These are phyloP conservation scores for Babyrousa celebensis DNA, from an alignment of 2,797 vertebrate genomes.

Conservation along the genomic window DNA sequence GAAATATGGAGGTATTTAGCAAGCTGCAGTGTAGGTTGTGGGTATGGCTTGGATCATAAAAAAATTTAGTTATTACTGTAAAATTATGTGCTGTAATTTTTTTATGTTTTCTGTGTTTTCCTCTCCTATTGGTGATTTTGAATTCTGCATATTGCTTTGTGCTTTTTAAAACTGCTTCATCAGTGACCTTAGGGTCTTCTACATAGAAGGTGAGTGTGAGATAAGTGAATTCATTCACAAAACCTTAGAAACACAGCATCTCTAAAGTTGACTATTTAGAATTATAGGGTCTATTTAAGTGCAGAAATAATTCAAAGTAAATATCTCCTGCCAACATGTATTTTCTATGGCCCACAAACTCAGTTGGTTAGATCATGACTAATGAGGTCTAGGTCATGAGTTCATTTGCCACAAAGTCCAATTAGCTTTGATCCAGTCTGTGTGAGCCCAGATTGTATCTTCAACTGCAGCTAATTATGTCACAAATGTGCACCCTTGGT, in stretches of 20 bases:
- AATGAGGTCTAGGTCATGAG: slow-evolving; percentile 68
- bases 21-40: no score
- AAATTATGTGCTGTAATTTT: slow-evolving; percentile 18
- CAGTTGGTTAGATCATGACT: slow-evolving; percentile 56
- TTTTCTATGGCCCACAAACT: slow-evolving; percentile 45
- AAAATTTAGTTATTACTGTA: slow-evolving; percentile 2
- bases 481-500: slow-evolving; percentile 4
- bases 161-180: background rate
- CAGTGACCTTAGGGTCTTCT: background rate
- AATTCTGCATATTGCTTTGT: slow-evolving; percentile 22
- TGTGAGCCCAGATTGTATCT: background rate
- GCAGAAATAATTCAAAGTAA: slow-evolving; percentile 57
- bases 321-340: background rate
- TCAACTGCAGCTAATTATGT: background rate
- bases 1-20: background rate
- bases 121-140: background rate
- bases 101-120: background rate
- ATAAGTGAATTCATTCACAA: slow-evolving; percentile 46
- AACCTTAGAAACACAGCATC: slow-evolving; percentile 39
- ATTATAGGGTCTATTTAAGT: slow-evolving; percentile 21
- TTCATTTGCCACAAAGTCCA: slow-evolving; percentile 68
- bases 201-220: background rate
- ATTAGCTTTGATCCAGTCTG: slow-evolving; percentile 63
- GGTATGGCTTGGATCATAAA: no score
- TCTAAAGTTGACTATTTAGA: slow-evolving; percentile 39